Evolutionary conservation across 2,113 vertebrate species (phyloP).

Genomic region (Sigmodon hispidus): DNA sequence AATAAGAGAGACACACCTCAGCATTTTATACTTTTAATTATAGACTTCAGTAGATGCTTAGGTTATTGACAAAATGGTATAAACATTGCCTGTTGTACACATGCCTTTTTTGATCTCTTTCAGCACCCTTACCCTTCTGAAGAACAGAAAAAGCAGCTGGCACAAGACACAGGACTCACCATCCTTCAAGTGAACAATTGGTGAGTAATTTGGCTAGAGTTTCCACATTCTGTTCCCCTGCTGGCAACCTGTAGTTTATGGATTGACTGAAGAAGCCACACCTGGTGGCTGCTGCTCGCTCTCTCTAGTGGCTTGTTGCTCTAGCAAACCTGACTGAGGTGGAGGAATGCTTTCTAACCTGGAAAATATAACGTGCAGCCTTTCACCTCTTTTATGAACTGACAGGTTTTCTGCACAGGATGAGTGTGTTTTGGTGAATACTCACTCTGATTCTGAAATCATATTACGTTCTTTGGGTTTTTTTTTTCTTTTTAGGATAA

Average conservation of each 20-base stretch:
- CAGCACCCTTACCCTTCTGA: conserved; percentile 99
- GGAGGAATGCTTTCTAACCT: not conserved
- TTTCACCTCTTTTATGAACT: not conserved
- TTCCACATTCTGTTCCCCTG: conserved; percentile 82
- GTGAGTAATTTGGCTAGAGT: conserved; percentile 90
- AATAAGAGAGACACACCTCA: conserved; percentile 93
- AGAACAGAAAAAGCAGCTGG: conserved; percentile 99
- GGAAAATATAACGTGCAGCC: not conserved
- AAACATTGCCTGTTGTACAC: conserved; percentile 48
- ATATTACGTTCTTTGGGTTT: not conserved
- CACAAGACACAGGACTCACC: conserved; percentile 99
- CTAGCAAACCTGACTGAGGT: conserved; percentile 66
- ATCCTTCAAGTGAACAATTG: conserved; percentile 99
- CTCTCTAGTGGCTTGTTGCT: conserved; percentile 83
- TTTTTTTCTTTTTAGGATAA: not conserved
- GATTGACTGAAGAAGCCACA: conserved; percentile 85
- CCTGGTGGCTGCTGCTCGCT: conserved; percentile 79
- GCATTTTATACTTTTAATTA: conserved; percentile 91
- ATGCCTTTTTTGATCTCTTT: conserved; percentile 79
- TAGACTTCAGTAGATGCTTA: conserved; percentile 83
- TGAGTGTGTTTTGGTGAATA: not conserved
- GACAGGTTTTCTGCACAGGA: not conserved
- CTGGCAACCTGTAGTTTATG: conserved; percentile 85
- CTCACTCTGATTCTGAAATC: not conserved
- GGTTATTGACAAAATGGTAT: conserved; percentile 76